Evolutionary conservation across 2,888 invertebrate species (phyloP), one percentile per base, ranked within the genome.

Genomic region (Neoaliturus tenellus): DNA sequence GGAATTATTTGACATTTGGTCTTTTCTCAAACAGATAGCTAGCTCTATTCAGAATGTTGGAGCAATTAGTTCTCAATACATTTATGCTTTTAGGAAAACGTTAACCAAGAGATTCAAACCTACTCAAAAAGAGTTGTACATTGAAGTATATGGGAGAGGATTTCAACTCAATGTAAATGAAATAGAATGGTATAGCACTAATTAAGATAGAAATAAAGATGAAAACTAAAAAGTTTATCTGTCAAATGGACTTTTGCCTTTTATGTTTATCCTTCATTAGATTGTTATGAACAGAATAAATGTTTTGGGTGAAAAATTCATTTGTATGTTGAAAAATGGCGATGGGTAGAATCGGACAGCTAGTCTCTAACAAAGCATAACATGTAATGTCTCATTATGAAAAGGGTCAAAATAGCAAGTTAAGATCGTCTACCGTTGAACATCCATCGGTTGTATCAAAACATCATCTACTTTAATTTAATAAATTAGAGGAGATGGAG

Each of bases 111-210:
- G 62, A 62, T 28, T 62, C 4, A 28, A 62, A 31, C 62, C 17
- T 1, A 31, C 8, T 5, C 4, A 62, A 31, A 31, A 31, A 31
- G 62, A 62, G 17, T 31, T 62, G 14, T 31, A 31, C 31, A 31
- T 62, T n/a, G 62, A 31, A 17, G 28, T 62, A 1, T 62, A 28
- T 62, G 20, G 28, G 12, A 62, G 28, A 31, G 62, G 28, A 2
- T 12, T 62, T 2, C 28, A 28, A 28, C 62, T 62, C 31, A 25
- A 62, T 48, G 28, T 75, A n/a, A 75, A 75, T 75, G 75, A 75
- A 75, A 41, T 41, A 1, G 44, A 75, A 28, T 48, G 6, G 25
- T 75, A 8, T 39, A 23, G 23, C 10, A n/a, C 35, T 2, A 8
- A 10, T 5, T 12, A 75, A 20, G 44, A 44, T 75, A 25, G 23